Conservation (phyloP, 2,888 invertebrate species). For the Melolontha melolontha region DNA sequence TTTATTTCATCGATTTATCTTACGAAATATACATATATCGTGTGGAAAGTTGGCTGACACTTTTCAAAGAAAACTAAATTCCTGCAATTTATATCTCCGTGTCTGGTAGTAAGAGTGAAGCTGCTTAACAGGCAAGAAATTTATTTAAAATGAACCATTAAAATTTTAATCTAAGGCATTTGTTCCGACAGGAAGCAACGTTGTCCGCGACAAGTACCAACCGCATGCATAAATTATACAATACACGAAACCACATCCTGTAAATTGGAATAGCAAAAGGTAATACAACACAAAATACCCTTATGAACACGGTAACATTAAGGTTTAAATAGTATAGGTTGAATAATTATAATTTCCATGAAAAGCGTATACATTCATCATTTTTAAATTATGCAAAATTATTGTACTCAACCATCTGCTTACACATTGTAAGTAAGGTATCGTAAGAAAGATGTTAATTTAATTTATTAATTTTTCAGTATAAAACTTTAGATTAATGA, state of each 20-base stretch:
- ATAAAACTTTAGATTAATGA: too few relatives aligned
- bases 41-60: conserved; percentile 27
- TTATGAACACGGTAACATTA: too few relatives aligned
- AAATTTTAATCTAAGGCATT: conserved; percentile 39
- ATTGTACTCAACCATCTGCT: too few relatives aligned
- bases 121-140: conserved; percentile 35
- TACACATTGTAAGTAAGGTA: too few relatives aligned
- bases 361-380: too few relatives aligned
- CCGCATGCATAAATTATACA: conserved; percentile 42
- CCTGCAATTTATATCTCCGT: conserved; percentile 26
- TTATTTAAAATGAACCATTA: conserved; percentile 38
- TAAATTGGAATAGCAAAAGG: conserved; percentile 43
- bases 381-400: too few relatives aligned
- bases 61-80: conserved; percentile 36
- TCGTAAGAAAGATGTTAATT: too few relatives aligned
- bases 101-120: conserved; percentile 20
- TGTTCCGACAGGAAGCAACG: conserved; percentile 35
- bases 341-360: too few relatives aligned
- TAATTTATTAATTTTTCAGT: too few relatives aligned
- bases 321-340: too few relatives aligned
- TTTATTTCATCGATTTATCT: too few relatives aligned
- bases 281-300: not conserved
- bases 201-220: conserved; percentile 37
- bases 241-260: conserved; percentile 43
- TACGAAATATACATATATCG: conserved; percentile 27